Evolutionary conservation across 2,113 vertebrate genomes (phyloP), one percentile per base, ranked within the genome.

Genomic region (Sylvilagus bachmani): DNA sequence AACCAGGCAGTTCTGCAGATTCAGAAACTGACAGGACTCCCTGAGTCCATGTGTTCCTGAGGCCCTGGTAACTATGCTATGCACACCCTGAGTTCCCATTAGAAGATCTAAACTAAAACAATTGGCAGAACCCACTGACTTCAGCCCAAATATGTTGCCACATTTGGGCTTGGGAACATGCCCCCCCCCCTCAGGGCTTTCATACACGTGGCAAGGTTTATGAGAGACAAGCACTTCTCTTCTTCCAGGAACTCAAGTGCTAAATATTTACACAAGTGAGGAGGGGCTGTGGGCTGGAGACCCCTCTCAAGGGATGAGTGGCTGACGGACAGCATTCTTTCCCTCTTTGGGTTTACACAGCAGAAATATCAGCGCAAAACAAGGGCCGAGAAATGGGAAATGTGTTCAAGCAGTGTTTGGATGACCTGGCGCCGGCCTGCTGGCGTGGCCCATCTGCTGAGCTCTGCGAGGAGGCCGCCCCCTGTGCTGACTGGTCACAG

Each of bases 41-140:
- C 27, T 71, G 53, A 96, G 73, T 58, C 44, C 96, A 77, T 94
- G 96, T 96, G 85, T 90, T 83, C 61, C 92, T 90, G 61, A 44
- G 71, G 93, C 95, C 79, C 29, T 21, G 5, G 93, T 31, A 69
- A 94, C 62, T 86, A 5, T 0, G 61, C 0, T 95, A 74, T 86
- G n/a, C n/a, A 77, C 0, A 36, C 31, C 80, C 51, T 86, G 93
- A 71, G 25, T 64, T 94, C 71, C 51, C 29, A 13, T 95, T 79
- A 85, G 90, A 92, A 97, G 94, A 73, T 49, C 78, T 96, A 96
- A 91, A 94, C 64, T 67, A 92, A 94, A 58, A 81, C 80, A 96
- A 90, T 87, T 96, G 91, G 86, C 71, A 6, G 55, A 19, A 1
- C 49, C 51, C 62, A n/a, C 83, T 95, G 84, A 21, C 80, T 97